These are phyloP conservation scores for Athene noctua DNA, from an alignment of 2,113 vertebrate species.

Conservation along the genomic window DNA sequence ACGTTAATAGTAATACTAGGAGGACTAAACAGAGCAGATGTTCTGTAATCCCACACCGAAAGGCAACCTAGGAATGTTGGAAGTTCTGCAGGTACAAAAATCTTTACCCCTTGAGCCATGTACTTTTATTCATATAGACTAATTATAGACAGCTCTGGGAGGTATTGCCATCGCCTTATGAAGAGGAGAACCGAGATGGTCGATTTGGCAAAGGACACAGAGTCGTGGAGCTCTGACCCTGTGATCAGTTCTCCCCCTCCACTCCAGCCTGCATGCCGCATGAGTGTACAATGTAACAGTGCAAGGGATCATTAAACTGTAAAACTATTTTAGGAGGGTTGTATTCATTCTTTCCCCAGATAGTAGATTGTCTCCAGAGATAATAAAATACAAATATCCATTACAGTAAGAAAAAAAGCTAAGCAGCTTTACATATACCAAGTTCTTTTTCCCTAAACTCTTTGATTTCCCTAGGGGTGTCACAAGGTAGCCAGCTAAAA, in stretches of 20 bases:
- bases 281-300: background rate
- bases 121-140: background rate
- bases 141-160: background rate
- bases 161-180: background rate
- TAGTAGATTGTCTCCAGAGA: conserved; percentile 1
- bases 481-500: background rate
- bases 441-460: background rate
- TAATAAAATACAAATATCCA: background rate
- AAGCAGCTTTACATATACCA: background rate
- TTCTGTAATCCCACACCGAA: conserved; percentile 39
- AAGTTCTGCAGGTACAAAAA: conserved; percentile 39
- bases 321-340: background rate
- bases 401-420: background rate
- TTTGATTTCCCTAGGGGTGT: background rate
- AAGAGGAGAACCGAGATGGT: background rate
- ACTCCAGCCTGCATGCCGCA: background rate
- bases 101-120: background rate
- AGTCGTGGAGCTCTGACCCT: background rate
- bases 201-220: background rate
- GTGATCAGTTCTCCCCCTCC: background rate
- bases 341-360: conserved; percentile 32
- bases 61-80: background rate
- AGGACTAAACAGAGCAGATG: conserved; percentile 48
- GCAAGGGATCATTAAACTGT: background rate
- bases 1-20: background rate